phyloP scores from a whole-genome alignment of 2,113 vertebrate species.

The Hiodon alosoides region DNA sequence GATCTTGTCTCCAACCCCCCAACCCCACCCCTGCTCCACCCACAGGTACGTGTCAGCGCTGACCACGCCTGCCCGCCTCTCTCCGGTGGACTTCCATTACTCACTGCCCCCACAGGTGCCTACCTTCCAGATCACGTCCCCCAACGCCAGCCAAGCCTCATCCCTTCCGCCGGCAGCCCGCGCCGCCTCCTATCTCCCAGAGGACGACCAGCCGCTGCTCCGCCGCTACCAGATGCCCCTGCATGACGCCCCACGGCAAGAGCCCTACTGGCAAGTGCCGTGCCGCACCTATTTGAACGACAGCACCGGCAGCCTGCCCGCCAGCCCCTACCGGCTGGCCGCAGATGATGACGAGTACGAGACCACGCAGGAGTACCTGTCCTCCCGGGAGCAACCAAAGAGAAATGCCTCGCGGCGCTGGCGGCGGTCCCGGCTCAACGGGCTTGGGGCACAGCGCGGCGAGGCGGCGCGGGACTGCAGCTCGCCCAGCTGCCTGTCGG shows the following conservation, averaged over 20 bases:
- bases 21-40: not conserved
- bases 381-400: conserved; percentile 73
- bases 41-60: conserved; percentile 91
- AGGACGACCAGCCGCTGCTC: conserved; percentile 87
- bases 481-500: conserved; percentile 89
- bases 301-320: conserved; percentile 88
- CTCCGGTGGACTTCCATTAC: conserved; percentile 92
- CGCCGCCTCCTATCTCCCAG: conserved; percentile 71
- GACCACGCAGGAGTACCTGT: conserved; percentile 91
- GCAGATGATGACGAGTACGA: conserved; percentile 90
- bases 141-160: conserved; percentile 82
- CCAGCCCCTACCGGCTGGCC: conserved; percentile 85
- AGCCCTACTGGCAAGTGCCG: conserved; percentile 73
- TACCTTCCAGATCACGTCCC: conserved; percentile 95
- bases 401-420: conserved; percentile 68
- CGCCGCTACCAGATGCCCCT: conserved; percentile 64
- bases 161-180: conserved; percentile 82
- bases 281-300: conserved; percentile 77
- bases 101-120: conserved; percentile 84
- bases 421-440: conserved; percentile 82
- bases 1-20: not conserved
- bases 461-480: conserved; percentile 78
- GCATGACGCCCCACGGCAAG: conserved; percentile 69
- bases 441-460: conserved; percentile 79
- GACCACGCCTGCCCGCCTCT: conserved; percentile 92